A percentile compares a stretch with the other conserved stretches of the same genome.
Conservation (phyloP, 1,140 invertebrate species). For the Muscidifurax raptorellus region DNA sequence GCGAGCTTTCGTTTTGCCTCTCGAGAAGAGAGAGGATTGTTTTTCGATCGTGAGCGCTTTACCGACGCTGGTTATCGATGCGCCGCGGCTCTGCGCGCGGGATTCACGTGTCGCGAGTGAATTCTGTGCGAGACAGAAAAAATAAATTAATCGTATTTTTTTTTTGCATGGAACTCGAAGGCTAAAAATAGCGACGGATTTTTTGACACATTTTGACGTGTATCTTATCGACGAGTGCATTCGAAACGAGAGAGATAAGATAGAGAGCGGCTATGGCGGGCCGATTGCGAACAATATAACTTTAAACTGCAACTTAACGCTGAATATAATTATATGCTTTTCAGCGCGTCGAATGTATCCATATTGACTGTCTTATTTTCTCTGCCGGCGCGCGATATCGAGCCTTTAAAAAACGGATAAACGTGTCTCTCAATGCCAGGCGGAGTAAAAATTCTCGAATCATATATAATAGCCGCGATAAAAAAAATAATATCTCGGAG, state of each 20-base stretch:
- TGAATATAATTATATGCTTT: no score
- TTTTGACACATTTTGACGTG: not conserved
- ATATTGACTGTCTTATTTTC: no score
- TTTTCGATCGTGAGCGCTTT: not conserved
- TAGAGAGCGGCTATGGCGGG: not conserved
- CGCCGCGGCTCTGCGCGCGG: no score
- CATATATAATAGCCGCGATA: not conserved
- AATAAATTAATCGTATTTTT: not conserved
- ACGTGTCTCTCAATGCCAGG: not conserved
- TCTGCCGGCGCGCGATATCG: no score
- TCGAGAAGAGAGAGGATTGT: not conserved
- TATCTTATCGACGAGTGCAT: slow-evolving; percentile 18
- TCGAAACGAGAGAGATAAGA: slow-evolving; percentile 3
- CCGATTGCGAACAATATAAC: slow-evolving; percentile 4
- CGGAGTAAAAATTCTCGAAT: not conserved
- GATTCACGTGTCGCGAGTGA: no score
- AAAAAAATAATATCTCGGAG: not conserved
- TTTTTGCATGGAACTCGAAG: no score
- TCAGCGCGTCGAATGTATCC: no score
- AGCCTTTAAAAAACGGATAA: not conserved
- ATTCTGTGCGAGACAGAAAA: no score
- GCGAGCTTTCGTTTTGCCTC: not conserved
- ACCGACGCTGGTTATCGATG: not conserved
- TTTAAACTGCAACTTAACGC: no score
- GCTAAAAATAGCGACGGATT: not conserved